Conservation (phyloP, 2,113 vertebrate genomes). For the Loxodonta africana region DNA sequence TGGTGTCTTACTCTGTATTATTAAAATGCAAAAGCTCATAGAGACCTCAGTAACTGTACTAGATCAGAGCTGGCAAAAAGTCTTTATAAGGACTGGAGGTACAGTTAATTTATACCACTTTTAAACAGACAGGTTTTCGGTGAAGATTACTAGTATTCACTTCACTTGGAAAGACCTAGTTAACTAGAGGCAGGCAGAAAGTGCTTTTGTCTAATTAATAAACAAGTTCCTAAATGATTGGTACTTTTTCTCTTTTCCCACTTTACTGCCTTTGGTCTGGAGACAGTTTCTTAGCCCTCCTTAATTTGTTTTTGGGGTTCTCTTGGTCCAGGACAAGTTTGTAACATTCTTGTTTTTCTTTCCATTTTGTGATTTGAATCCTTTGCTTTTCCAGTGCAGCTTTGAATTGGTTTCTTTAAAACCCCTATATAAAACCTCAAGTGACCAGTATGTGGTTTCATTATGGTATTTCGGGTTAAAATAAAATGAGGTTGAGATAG, state of each 20-base stretch:
- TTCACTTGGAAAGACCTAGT: background rate
- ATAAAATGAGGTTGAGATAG: conserved; percentile 74
- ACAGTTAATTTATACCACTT: background rate
- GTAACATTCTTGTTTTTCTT: conserved; percentile 71
- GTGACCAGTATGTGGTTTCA: conserved; percentile 69
- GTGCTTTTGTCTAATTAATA: conserved; percentile 39
- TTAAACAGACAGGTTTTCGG: background rate
- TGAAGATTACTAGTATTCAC: background rate
- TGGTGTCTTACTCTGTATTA: background rate
- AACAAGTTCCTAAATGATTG: conserved; percentile 11
- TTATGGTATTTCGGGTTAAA: conserved; percentile 78
- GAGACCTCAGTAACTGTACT: background rate
- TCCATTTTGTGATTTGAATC: conserved; percentile 68
- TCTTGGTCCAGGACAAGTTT: conserved; percentile 57
- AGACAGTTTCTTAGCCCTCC: background rate
- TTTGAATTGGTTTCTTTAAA: conserved; percentile 74
- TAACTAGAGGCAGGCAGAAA: background rate
- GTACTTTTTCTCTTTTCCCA: conserved; percentile 7
- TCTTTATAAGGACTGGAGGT: background rate
- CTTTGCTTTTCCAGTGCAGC: conserved; percentile 54
- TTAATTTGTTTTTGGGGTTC: conserved; percentile 44
- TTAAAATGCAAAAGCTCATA: background rate
- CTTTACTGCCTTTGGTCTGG: conserved; percentile 57
- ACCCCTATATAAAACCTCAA: conserved; percentile 59
- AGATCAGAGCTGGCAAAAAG: background rate